Conservation (phyloP, 2,113 vertebrate genomes). For the Eublepharis macularius region DNA sequence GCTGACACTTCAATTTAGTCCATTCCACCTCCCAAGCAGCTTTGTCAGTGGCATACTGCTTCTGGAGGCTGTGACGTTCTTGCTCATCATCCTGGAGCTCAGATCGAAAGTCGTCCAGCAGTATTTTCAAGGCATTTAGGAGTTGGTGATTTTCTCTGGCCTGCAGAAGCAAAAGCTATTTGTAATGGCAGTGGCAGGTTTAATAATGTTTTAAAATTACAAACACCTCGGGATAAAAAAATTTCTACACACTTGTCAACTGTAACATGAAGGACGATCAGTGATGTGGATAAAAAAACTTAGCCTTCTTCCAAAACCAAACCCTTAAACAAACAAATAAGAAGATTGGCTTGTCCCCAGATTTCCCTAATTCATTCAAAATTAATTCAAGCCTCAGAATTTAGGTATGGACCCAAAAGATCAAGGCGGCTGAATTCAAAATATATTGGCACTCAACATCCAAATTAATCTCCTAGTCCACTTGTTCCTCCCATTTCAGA, state of each 20-base stretch:
- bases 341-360: not conserved
- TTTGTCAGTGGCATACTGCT: slow-evolving; percentile 88
- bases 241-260: not conserved
- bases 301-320: not conserved
- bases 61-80: slow-evolving; percentile 84
- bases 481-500: too few relatives aligned
- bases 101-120: slow-evolving; percentile 89
- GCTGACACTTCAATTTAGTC: slow-evolving; percentile 85
- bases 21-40: slow-evolving; percentile 92
- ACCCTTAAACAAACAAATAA: not conserved
- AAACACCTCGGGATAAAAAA: not conserved
- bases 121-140: slow-evolving; percentile 81
- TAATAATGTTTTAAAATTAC: not conserved
- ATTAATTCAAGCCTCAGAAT: not conserved
- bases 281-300: not conserved
- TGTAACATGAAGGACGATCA: not conserved
- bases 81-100: slow-evolving; percentile 88
- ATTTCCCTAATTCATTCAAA: not conserved
- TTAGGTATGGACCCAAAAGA: not conserved
- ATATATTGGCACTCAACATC: not conserved
- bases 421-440: not conserved
- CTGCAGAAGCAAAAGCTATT: slow-evolving; percentile 66
- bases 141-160: slow-evolving; percentile 85
- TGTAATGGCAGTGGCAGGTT: not conserved
- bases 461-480: not conserved